Base-by-base conservation (phyloP, 2,797 vertebrate species). In the Anguilla marmorata region DNA sequence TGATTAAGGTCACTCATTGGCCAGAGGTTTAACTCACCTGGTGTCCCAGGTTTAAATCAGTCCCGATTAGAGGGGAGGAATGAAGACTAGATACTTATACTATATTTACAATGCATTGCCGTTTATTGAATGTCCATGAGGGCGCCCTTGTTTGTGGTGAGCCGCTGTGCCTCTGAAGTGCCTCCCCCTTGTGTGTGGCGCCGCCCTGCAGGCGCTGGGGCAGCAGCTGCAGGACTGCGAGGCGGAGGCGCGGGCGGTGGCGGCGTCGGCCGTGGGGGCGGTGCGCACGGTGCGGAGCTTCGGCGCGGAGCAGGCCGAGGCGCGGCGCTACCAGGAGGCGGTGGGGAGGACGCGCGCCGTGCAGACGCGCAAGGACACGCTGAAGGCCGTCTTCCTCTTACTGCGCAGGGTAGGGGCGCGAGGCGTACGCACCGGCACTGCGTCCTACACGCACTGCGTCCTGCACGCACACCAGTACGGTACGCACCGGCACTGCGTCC, bases 221-320 rank as follows among this genome's bases (percentile, higher is more conserved):
- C 91, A 84, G 24, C 92, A 95, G 90, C 92, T 97, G 48, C 97
- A 97, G 93, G 96, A 97, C 6, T 95, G 94, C 16, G 88, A 94
- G 2, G 97, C 97, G 0, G 89, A 90, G 88, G 95, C 94, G 0
- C 93, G 94, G 50, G 95, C 97, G 50, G 89, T 96, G 88, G 97
- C 96, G 0, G 88, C 85, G 0, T 96, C 97, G 88, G 92, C 92
- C 0, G 58, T 98, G 0, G 89, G 93, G 0, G 94, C 92, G 2
- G 93, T 98, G 6, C 93, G 85, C 63, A 96, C 95, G 0, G 96
- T 98, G 24, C 95, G 96, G 52, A 96, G 97, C 90, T 97, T 97
- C 79, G 95, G 92, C 0, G 96, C 94, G 0, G 97, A 97, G 91
- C 69, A 90, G 7, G 88, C 93, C 0, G 98, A 98, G 85, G 58